A percentile compares a stretch with the other conserved stretches of the same genome.
These are phyloP conservation scores for Luffia ferchaultella DNA, from an alignment of 2,888 invertebrate genomes.

Conservation along the genomic window DNA sequence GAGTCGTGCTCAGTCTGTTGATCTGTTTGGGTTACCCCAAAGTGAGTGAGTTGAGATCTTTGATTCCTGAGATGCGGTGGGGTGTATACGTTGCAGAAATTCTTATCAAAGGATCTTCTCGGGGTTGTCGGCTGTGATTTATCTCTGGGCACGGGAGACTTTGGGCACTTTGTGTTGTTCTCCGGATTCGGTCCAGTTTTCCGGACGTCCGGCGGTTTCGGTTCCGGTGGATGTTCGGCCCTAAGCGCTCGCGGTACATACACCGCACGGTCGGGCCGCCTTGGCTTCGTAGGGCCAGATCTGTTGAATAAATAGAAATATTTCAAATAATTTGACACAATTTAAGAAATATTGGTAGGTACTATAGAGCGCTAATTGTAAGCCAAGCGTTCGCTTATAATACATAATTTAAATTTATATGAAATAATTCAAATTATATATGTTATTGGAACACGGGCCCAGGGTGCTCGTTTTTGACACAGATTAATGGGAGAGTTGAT, in stretches of 20 bases:
- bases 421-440: no score
- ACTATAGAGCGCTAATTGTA: no score
- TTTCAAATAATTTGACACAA: neutral
- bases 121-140: constrained; percentile 45
- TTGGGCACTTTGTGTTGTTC: constrained; percentile 31
- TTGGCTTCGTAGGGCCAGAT: constrained; percentile 48
- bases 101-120: constrained; percentile 43
- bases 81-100: constrained; percentile 59
- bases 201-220: constrained; percentile 19
- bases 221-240: neutral
- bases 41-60: constrained; percentile 40
- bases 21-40: constrained; percentile 37
- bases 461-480: no score
- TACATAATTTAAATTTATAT: no score
- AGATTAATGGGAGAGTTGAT: no score
- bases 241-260: constrained; percentile 78
- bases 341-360: no score
- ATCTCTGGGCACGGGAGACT: constrained; percentile 42
- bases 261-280: constrained; percentile 80
- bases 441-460: no score
- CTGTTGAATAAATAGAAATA: constrained; percentile 21
- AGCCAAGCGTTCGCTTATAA: no score
- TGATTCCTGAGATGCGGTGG: constrained; percentile 55
- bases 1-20: constrained; percentile 20
- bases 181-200: constrained; percentile 10